phyloP scores from a whole-genome alignment of 2,797 vertebrate species.

The Lacerta bilineata region DNA sequence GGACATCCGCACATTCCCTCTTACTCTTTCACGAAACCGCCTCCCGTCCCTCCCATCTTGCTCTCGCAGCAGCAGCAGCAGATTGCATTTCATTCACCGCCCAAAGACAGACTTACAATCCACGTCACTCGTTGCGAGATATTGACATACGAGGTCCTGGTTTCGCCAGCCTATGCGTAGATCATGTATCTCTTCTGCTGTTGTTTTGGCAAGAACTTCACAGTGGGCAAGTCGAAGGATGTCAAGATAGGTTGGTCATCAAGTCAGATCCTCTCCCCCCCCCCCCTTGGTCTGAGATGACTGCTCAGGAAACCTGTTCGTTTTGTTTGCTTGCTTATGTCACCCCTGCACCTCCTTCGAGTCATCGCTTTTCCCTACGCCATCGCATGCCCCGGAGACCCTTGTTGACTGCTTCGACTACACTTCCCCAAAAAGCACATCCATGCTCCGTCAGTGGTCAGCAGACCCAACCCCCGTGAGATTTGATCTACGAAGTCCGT shows the following conservation, averaged over 20 bases:
- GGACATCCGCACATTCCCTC: not conserved
- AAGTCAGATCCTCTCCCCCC: not conserved
- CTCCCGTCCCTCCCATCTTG: not conserved
- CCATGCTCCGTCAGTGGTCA: not conserved
- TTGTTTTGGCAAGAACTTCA: not conserved
- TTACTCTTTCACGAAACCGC: not conserved
- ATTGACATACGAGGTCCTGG: constrained; percentile 29
- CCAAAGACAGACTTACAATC: constrained; percentile 35
- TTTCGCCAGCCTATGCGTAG: constrained; percentile 25
- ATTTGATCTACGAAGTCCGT: not conserved
- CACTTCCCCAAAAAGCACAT: accelerated
- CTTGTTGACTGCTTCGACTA: accelerated
- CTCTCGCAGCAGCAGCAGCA: constrained; percentile 34
- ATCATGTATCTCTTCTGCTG: not conserved
- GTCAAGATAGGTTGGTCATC: accelerated
- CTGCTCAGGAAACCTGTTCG: not conserved
- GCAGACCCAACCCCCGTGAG: accelerated
- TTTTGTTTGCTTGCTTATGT: not conserved
- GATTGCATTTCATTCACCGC: constrained; percentile 34
- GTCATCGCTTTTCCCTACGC: not conserved
- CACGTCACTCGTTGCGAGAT: constrained; percentile 31
- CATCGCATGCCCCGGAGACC: not conserved
- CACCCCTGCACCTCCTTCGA: too few species aligned
- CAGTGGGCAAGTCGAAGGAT: not conserved
- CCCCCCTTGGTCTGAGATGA: too few species aligned